Percentiles rank a stretch among this genome's conserved stretches.
Evolutionary conservation across 37 sponge, comb jelly and placozoan genomes (phyloP).

Genomic region (Petrosia ficiformis): DNA sequence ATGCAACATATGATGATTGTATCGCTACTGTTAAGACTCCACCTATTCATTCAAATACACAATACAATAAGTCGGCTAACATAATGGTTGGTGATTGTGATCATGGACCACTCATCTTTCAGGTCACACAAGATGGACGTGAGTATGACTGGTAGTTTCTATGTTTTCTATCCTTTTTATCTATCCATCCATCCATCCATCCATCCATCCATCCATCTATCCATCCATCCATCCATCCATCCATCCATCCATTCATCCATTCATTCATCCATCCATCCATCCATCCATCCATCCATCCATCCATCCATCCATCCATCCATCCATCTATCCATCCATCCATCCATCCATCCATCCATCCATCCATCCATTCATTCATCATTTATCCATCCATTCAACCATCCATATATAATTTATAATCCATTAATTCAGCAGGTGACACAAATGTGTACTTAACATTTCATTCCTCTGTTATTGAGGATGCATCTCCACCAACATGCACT

Average conservation of each 20-base stretch:
- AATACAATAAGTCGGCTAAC: neutral
- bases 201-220: no score
- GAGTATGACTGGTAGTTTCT: neutral
- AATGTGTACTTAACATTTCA: conserved; percentile 28
- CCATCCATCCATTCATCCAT: no score
- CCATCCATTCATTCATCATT: no score
- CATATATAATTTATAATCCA: no score
- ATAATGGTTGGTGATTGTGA: conserved; percentile 57
- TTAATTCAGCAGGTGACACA: neutral
- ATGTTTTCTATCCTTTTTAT: neutral
- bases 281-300: no score
- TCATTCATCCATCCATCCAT: no score
- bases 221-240: no score
- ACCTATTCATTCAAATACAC: conserved; percentile 1
- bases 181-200: no score
- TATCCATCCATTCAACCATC: neutral
- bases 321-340: no score
- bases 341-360: no score
- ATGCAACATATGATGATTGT: conserved; percentile 17
- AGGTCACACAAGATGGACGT: neutral
- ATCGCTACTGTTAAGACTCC: conserved; percentile 32
- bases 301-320: no score
- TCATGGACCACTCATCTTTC: conserved; percentile 47
- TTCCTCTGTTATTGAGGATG: conserved; percentile 57
- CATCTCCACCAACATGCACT: conserved; percentile 33